A percentile compares a stretch with the other conserved stretches of the same genome.
Conservation (phyloP, 2,797 vertebrate genomes). For the Odontamblyopus lacepedii region DNA sequence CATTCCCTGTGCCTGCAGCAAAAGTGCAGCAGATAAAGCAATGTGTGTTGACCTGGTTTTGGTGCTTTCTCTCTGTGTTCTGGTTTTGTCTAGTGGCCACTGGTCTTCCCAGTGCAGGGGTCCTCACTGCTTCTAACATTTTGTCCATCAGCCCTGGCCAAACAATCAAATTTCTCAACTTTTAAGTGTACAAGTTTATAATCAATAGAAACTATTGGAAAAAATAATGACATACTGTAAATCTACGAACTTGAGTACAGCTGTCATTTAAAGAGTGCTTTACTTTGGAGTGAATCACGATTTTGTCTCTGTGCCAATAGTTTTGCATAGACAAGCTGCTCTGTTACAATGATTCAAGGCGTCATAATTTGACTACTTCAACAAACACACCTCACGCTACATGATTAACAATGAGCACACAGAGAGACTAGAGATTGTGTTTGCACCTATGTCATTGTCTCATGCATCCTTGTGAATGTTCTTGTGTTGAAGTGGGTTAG, state of each 20-base stretch:
- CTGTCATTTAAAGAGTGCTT: not conserved
- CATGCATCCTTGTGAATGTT: not conserved
- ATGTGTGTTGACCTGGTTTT: not conserved
- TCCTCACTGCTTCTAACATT: not conserved
- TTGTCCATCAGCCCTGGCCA: not conserved
- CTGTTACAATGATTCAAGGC: not conserved
- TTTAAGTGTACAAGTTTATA: not conserved
- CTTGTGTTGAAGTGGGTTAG: not conserved
- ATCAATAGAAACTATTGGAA: not conserved
- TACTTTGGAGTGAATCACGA: constrained; percentile 2
- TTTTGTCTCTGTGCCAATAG: not conserved
- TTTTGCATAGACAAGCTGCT: not conserved
- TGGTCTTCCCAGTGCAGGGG: not conserved
- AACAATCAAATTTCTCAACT: not conserved
- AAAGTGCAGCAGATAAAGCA: not conserved
- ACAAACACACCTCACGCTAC: not conserved
- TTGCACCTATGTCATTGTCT: not conserved
- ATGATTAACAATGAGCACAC: not conserved
- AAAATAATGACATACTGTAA: not conserved
- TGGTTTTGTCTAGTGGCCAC: not conserved
- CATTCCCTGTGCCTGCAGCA: not conserved
- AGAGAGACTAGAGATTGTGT: not conserved
- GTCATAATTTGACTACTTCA: not conserved
- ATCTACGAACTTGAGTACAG: not conserved
- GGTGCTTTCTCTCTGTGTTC: not conserved